Percentiles rank a stretch among this genome's conserved stretches.
Conservation (phyloP, 2,888 invertebrate species). For the Hirtodrosophila confusa region DNA sequence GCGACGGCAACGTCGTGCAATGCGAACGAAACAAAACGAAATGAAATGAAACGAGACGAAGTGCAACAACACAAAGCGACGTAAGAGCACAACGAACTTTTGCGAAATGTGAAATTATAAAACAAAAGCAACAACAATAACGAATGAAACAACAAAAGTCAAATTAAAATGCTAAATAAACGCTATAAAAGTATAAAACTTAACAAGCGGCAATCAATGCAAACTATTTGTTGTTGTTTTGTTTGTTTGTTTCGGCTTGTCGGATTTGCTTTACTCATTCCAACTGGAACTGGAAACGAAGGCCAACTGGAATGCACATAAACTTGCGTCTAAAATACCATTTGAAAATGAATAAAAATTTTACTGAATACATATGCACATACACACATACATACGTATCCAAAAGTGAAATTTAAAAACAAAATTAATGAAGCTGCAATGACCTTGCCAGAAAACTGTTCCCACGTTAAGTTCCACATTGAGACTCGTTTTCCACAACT, state of each 20-base stretch:
- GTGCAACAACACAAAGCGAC: constrained; percentile 34
- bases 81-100: constrained; percentile 73
- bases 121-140: constrained; percentile 25
- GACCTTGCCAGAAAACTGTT: constrained; percentile 18
- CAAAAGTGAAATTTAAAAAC: constrained; percentile 1
- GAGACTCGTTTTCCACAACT: too few species aligned
- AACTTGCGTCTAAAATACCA: neutral
- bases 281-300: constrained; percentile 24
- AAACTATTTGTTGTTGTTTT: constrained; percentile 9
- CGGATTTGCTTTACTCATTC: constrained; percentile 13
- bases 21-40: constrained; percentile 36
- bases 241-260: constrained; percentile 10
- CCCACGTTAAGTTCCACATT: too few species aligned
- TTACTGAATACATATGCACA: too few species aligned
- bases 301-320: constrained; percentile 16
- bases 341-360: constrained; percentile 12
- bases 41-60: constrained; percentile 37
- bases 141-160: constrained; percentile 32
- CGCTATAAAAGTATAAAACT: constrained; percentile 32
- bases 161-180: constrained; percentile 53
- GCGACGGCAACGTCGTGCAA: constrained; percentile 4
- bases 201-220: constrained; percentile 46
- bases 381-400: too few species aligned
- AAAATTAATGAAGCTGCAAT: constrained; percentile 16
- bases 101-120: constrained; percentile 68